Percentiles rank a stretch among this genome's conserved stretches.
phyloP scores from a whole-genome alignment of 2,113 vertebrate genomes.

The Hippocampus abdominalis region DNA sequence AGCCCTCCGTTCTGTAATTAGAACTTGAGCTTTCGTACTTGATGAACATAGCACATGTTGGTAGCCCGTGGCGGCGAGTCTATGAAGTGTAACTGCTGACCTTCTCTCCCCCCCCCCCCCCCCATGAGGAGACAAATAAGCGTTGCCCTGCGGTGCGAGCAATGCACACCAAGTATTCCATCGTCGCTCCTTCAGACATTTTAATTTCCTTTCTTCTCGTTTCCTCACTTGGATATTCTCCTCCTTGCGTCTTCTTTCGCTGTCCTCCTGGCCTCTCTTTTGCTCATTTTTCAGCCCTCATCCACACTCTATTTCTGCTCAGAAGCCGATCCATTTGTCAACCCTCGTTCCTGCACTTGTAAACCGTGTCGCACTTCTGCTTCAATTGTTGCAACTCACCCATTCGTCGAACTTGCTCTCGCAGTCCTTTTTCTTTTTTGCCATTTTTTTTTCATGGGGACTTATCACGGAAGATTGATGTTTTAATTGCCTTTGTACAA shows the following conservation, averaged over 20 bases:
- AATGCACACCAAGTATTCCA: slow-evolving; percentile 10
- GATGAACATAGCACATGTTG: slow-evolving; percentile 50
- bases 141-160: slow-evolving; percentile 5
- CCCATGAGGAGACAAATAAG: slow-evolving; percentile 21
- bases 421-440: no score
- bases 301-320: not conserved
- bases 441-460: no score
- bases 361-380: no score
- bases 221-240: slow-evolving; percentile 12
- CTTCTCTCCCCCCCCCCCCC: slow-evolving; percentile 40
- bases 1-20: slow-evolving; percentile 47
- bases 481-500: no score
- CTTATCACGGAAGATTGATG: no score
- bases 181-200: slow-evolving; percentile 22
- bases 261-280: slow-evolving; percentile 18
- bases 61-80: slow-evolving; percentile 33
- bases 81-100: slow-evolving; percentile 52
- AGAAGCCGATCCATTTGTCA: slow-evolving; percentile 6
- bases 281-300: not conserved
- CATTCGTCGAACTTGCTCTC: no score
- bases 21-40: slow-evolving; percentile 37
- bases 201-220: slow-evolving; percentile 16
- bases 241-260: not conserved
- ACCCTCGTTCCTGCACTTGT: slow-evolving; percentile 7
- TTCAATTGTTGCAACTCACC: no score